phyloP scores from a whole-genome alignment of 2,113 vertebrate genomes.

The Hippotragus niger region DNA sequence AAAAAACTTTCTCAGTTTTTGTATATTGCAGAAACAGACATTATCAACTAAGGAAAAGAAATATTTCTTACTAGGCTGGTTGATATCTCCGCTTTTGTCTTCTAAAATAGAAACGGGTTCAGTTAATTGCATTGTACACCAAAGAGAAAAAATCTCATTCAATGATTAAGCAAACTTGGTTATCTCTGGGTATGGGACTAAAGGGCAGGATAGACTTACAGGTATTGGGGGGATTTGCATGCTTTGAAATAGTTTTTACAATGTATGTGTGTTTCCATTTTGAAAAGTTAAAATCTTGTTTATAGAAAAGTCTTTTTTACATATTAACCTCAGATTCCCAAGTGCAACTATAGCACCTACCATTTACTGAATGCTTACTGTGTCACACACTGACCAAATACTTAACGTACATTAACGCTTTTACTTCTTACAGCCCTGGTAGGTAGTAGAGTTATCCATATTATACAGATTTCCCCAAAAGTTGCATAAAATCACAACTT shows the following conservation, averaged over 20 bases:
- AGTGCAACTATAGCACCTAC: neutral
- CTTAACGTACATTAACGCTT: neutral
- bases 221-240: neutral
- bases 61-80: constrained; percentile 59
- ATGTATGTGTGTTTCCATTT: neutral
- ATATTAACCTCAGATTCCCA: constrained; percentile 4
- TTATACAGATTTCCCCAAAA: neutral
- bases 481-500: neutral
- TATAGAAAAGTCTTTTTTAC: neutral
- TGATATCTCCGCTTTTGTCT: neutral
- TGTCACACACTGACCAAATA: neutral
- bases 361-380: neutral
- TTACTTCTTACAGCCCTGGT: neutral
- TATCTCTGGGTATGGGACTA: neutral
- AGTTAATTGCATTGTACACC: constrained; percentile 38
- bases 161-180: neutral
- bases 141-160: constrained; percentile 26
- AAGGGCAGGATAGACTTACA: neutral
- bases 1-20: neutral
- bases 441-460: neutral
- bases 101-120: constrained; percentile 60
- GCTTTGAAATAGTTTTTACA: neutral
- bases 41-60: constrained; percentile 24
- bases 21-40: constrained; percentile 8
- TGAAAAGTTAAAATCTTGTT: constrained; percentile 1